phyloP scores from a whole-genome alignment of 2,797 vertebrate genomes.

The Threskiornis aethiopicus region DNA sequence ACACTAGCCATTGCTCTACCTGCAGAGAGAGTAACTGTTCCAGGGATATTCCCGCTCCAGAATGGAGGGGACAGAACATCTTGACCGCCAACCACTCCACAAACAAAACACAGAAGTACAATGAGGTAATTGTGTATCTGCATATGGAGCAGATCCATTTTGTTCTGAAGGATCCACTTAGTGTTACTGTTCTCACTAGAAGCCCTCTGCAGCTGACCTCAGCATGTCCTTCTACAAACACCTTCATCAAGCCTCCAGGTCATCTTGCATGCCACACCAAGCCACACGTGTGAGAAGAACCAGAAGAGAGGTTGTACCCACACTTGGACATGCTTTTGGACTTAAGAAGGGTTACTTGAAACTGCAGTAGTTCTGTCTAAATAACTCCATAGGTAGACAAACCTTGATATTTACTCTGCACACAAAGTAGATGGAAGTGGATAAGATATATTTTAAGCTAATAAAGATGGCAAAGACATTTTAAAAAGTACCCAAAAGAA shows the following conservation, averaged over 20 bases:
- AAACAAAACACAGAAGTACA: not conserved
- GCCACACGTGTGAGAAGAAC: not conserved
- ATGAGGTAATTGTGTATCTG: not conserved
- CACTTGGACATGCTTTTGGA: not conserved
- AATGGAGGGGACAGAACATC: not conserved
- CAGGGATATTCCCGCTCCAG: not conserved
- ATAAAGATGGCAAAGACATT: not conserved
- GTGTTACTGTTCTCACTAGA: not conserved
- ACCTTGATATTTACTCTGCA: not conserved
- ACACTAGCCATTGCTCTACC: not conserved
- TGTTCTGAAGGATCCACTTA: not conserved
- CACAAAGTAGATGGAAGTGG: not conserved
- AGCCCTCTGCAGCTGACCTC: not conserved
- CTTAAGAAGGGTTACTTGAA: not conserved
- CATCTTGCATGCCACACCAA: not conserved
- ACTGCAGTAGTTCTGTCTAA: not conserved
- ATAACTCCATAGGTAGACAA: not conserved
- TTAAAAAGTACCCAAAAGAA: not conserved
- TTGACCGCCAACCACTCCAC: not conserved
- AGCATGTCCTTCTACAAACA: not conserved
- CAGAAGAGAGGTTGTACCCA: not conserved
- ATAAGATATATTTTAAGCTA: not conserved
- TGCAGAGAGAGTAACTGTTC: not conserved
- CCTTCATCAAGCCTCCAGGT: not conserved
- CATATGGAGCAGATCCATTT: not conserved